These are phyloP conservation scores for Strix aluco DNA, from an alignment of 2,113 vertebrate species.

Conservation along the genomic window DNA sequence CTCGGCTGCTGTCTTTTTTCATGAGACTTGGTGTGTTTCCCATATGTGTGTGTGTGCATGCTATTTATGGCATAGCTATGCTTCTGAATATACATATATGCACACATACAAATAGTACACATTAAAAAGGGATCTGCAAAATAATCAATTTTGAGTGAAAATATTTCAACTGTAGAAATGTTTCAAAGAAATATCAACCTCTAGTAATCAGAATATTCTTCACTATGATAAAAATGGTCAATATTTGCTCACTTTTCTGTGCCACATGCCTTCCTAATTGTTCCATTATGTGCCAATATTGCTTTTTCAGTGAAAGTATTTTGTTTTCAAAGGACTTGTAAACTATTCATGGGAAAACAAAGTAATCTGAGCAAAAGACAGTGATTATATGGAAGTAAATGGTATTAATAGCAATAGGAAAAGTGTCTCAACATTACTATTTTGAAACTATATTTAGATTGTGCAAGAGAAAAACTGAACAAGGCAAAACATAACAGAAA, in stretches of 20 bases:
- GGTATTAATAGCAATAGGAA: neutral
- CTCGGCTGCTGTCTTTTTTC: neutral
- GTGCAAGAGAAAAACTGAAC: neutral
- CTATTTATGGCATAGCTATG: neutral
- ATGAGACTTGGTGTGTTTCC: neutral
- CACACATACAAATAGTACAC: fast-evolving
- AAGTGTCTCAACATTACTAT: neutral
- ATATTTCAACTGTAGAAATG: neutral
- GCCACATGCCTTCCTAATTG: neutral
- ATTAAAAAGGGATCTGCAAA: neutral
- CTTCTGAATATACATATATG: neutral
- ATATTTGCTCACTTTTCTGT: neutral
- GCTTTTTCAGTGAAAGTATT: neutral
- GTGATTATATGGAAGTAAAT: neutral
- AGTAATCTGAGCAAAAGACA: neutral
- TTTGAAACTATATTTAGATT: neutral
- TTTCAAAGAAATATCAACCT: neutral
- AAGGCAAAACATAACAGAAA: neutral
- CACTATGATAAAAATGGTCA: neutral
- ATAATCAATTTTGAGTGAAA: neutral
- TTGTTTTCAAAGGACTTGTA: neutral
- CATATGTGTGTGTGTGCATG: neutral
- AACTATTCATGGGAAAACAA: neutral
- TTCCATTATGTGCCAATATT: neutral
- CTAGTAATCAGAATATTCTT: neutral